These are phyloP conservation scores for Neogale vison DNA, from an alignment of 2,113 vertebrate genomes.

Conservation along the genomic window DNA sequence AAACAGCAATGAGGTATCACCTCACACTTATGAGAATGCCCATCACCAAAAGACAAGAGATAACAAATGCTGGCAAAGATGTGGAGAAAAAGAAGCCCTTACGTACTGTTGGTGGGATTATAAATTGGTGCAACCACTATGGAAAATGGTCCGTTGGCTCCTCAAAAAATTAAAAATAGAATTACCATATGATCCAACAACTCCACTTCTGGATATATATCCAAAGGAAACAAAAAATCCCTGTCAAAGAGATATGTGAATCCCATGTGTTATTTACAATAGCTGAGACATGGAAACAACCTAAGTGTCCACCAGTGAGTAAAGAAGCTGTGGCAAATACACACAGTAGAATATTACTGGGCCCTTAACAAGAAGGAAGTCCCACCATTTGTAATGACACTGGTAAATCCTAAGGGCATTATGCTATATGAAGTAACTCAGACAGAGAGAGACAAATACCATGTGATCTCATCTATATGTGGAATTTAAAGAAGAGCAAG, in stretches of 20 bases:
- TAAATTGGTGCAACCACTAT: not conserved
- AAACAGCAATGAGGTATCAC: not conserved
- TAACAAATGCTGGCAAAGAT: not conserved
- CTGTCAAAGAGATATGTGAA: not conserved
- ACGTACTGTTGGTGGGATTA: too few species aligned
- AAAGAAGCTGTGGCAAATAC: not conserved
- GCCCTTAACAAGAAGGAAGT: not conserved
- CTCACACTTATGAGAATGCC: too few species aligned
- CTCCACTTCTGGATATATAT: not conserved
- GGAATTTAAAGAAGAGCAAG: too few species aligned
- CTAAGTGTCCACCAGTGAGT: not conserved
- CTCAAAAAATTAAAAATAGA: not conserved
- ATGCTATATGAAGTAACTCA: not conserved
- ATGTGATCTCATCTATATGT: not conserved
- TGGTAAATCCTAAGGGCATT: not conserved
- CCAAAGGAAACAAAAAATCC: not conserved
- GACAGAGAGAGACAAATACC: not conserved
- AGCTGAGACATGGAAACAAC: not conserved
- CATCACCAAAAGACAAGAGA: not conserved
- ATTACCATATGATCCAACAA: not conserved
- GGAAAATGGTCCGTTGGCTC: not conserved
- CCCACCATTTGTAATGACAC: not conserved
- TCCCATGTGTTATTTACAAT: not conserved
- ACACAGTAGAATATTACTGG: not conserved
- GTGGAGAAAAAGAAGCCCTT: not conserved